Evolutionary conservation across 2,113 vertebrate species (phyloP).

Genomic region (Talpa occidentalis): DNA sequence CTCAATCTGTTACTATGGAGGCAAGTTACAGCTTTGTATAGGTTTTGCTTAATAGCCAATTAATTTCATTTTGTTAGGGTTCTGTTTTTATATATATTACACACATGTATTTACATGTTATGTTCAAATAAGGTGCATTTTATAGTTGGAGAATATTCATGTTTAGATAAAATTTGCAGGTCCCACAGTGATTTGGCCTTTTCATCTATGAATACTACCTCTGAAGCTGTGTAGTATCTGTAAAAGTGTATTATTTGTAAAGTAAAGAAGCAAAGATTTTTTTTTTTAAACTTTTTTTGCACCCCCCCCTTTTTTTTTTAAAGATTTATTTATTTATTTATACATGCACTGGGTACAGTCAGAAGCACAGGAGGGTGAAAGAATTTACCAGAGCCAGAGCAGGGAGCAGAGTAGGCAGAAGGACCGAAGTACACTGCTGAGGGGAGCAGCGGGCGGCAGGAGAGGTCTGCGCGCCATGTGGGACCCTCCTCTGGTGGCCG

Average conservation of each 20-base stretch:
- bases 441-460: too few species aligned
- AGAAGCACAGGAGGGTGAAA: too few species aligned
- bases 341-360: too few species aligned
- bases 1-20: background rate
- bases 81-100: background rate
- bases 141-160: background rate
- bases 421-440: too few species aligned
- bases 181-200: background rate
- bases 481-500: too few species aligned
- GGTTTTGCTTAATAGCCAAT: background rate
- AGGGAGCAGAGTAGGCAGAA: too few species aligned
- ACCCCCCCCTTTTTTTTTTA: too few species aligned
- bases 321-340: too few species aligned
- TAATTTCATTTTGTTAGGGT: background rate
- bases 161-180: background rate
- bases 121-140: background rate
- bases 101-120: background rate
- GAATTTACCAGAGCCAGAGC: too few species aligned
- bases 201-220: background rate
- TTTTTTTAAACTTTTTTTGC: too few species aligned
- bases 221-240: background rate
- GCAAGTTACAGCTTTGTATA: background rate
- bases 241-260: constrained; percentile 38
- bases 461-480: too few species aligned
- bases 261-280: constrained; percentile 14